A percentile compares a stretch with the other conserved stretches of the same genome.
Evolutionary conservation across 2,888 invertebrate genomes (phyloP).

Genomic region (Papilio elwesi): DNA sequence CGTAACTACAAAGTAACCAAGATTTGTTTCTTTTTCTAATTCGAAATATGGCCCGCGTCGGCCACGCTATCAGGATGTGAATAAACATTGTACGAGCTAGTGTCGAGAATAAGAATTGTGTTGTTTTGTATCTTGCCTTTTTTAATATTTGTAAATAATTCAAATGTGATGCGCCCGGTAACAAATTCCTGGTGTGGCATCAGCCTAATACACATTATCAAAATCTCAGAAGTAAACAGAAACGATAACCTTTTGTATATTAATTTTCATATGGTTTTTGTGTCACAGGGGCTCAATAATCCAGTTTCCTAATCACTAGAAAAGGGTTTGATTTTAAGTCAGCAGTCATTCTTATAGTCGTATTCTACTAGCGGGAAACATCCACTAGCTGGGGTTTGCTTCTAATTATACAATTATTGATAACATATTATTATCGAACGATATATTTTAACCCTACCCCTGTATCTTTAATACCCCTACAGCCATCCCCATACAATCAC

Average conservation of each 20-base stretch:
- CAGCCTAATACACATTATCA: background rate
- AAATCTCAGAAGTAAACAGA: background rate
- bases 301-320: no score
- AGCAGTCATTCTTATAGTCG: no score
- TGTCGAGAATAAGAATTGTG: constrained; percentile 5
- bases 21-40: constrained; percentile 34
- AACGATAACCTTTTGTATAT: background rate
- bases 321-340: no score
- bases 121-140: background rate
- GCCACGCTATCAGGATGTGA: constrained; percentile 16
- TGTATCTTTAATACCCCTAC: no score
- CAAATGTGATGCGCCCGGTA: background rate
- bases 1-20: constrained; percentile 1
- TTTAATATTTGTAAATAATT: background rate
- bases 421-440: no score
- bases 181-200: background rate
- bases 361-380: no score
- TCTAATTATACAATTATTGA: no score
- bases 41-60: constrained; percentile 26
- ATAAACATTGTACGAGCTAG: background rate
- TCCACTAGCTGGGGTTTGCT: no score
- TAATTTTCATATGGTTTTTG: no score
- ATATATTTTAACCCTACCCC: no score
- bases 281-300: no score
- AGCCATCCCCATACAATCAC: no score